These are phyloP conservation scores for Myotis planiceps DNA, from an alignment of 2,797 vertebrate genomes.

Conservation along the genomic window DNA sequence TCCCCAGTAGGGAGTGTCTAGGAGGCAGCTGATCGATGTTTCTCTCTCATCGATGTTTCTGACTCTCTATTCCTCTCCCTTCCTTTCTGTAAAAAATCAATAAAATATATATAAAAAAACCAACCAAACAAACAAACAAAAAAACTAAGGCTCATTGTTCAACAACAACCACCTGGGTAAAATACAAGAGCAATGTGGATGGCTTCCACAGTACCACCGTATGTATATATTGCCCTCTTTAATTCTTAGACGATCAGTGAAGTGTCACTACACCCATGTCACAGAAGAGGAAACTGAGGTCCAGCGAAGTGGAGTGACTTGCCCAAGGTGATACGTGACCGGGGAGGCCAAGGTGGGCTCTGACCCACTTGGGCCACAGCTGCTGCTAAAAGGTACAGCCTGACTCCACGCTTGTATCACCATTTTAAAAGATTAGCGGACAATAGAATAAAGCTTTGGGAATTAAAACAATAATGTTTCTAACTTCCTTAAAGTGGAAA, in stretches of 20 bases:
- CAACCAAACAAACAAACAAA: not conserved
- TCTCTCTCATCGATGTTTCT: too few species aligned
- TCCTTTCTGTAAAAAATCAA: too few species aligned
- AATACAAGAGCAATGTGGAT: not conserved
- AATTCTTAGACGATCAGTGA: not conserved
- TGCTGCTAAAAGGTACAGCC: not conserved
- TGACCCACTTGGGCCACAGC: not conserved
- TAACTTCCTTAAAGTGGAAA: conserved; percentile 77
- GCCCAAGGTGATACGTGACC: not conserved
- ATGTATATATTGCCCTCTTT: not conserved
- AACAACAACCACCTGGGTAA: not conserved
- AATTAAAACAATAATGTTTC: conserved; percentile 66
- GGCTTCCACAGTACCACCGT: not conserved
- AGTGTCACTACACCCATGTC: not conserved
- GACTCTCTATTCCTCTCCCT: too few species aligned
- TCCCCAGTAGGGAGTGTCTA: too few species aligned
- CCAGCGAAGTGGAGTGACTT: not conserved
- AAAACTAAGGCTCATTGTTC: not conserved
- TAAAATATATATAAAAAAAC: too few species aligned
- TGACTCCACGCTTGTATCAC: not conserved
- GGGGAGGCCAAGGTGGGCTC: not conserved
- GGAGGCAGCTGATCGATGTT: too few species aligned
- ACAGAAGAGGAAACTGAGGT: not conserved
- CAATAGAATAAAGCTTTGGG: conserved; percentile 32
- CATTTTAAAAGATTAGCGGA: conserved; percentile 60